phyloP scores from a whole-genome alignment of 2,888 invertebrate genomes.

The Cynaeus angustus region DNA sequence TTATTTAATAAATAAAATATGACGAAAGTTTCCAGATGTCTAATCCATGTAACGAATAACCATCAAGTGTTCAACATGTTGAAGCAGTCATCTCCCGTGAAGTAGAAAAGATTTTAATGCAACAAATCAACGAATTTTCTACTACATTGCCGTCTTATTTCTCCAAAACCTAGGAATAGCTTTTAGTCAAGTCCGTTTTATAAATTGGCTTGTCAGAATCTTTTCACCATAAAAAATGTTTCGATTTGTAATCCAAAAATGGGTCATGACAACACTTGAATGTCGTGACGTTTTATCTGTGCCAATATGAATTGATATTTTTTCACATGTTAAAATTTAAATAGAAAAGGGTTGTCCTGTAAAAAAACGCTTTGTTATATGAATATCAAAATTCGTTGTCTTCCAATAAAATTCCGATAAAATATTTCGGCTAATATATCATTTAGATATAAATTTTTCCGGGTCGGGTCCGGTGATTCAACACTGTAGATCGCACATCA shows the following conservation, averaged over 20 bases:
- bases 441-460: conserved; percentile 36
- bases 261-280: conserved; percentile 31
- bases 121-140: conserved; percentile 21
- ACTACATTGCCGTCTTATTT: conserved; percentile 10
- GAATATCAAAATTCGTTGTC: neutral
- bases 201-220: conserved; percentile 37
- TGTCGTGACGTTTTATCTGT: conserved; percentile 23
- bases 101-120: conserved; percentile 5
- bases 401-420: conserved; percentile 4
- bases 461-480: conserved; percentile 26
- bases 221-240: conserved; percentile 34
- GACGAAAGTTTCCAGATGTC: too few relatives aligned
- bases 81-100: neutral
- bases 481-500: conserved; percentile 36
- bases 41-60: neutral
- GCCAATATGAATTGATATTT: neutral
- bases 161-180: conserved; percentile 18
- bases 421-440: conserved; percentile 15
- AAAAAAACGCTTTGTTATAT: neutral
- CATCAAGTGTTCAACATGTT: neutral
- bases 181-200: conserved; percentile 33
- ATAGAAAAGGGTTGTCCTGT: neutral
- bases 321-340: neutral
- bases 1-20: too few relatives aligned
- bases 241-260: conserved; percentile 29